A percentile compares a stretch with the other conserved stretches of the same genome.
These are phyloP conservation scores for Acanthornis magna DNA, from an alignment of 2,797 vertebrate species.

Conservation along the genomic window DNA sequence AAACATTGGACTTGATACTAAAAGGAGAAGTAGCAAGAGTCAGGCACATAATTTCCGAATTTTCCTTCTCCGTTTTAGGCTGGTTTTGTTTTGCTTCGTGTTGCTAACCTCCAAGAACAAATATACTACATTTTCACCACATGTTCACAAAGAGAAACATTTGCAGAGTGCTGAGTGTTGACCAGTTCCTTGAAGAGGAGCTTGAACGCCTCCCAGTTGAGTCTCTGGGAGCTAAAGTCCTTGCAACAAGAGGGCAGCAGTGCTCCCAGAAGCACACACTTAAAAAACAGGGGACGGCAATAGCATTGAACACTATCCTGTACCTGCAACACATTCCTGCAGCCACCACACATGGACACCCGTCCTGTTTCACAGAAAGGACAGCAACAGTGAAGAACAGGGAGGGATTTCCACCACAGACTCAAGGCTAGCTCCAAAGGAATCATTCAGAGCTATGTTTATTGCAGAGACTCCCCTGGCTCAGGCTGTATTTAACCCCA, in stretches of 20 bases:
- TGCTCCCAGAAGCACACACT: neutral
- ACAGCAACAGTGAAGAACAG: neutral
- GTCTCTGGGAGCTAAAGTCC: neutral
- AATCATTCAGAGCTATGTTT: neutral
- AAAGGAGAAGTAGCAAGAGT: neutral
- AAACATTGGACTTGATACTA: neutral
- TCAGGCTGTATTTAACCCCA: neutral
- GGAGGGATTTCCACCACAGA: neutral
- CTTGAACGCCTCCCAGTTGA: neutral
- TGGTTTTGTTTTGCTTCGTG: neutral
- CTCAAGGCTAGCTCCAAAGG: neutral
- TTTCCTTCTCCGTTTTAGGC: neutral
- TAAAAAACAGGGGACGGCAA: neutral
- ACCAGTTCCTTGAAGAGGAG: neutral
- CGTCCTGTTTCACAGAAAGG: neutral
- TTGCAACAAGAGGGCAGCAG: neutral
- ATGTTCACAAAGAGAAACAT: neutral
- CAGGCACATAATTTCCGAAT: neutral
- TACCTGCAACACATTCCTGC: neutral
- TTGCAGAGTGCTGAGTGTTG: neutral
- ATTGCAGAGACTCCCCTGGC: neutral
- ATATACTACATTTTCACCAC: neutral
- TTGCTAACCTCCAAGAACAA: neutral
- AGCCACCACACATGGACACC: neutral
- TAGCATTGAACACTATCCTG: neutral